These are phyloP conservation scores for Typhlomys cinereus DNA, from an alignment of 2,113 vertebrate genomes.

Conservation along the genomic window DNA sequence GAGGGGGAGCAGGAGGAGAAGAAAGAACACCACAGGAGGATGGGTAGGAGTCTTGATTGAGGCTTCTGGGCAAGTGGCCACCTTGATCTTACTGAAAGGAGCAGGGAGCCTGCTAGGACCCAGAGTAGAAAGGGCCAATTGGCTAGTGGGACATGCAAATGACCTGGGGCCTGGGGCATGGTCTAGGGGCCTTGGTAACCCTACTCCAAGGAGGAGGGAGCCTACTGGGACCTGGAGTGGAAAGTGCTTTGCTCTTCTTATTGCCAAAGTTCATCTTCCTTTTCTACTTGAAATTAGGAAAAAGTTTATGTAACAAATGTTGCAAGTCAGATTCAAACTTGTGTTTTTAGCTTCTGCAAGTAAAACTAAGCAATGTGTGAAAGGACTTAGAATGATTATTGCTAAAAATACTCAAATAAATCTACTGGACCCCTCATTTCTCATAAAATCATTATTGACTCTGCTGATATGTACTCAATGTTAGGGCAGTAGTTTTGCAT, in stretches of 20 bases:
- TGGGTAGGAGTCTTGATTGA: too few relatives aligned
- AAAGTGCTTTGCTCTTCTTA: neutral
- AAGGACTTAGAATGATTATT: neutral
- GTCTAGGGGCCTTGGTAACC: too few relatives aligned
- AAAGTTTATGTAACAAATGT: neutral
- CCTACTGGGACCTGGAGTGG: neutral
- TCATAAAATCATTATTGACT: neutral
- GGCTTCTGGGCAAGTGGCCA: too few relatives aligned
- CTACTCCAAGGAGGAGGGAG: neutral
- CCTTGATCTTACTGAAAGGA: too few relatives aligned
- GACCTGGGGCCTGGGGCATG: too few relatives aligned
- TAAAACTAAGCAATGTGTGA: neutral
- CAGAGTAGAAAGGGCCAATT: too few relatives aligned
- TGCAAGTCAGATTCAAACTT: neutral
- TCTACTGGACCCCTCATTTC: neutral
- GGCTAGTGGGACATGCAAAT: too few relatives aligned
- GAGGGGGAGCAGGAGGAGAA: too few relatives aligned
- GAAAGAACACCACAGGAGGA: too few relatives aligned
- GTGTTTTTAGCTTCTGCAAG: neutral
- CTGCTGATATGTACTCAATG: neutral
- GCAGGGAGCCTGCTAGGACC: too few relatives aligned
- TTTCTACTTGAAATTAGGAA: conserved; percentile 5
- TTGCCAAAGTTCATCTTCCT: neutral
- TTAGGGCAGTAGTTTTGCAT: neutral
- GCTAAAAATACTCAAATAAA: neutral